These are phyloP conservation scores for Brachionus rotundiformis DNA, from an alignment of 1,140 invertebrate genomes.

Conservation along the genomic window DNA sequence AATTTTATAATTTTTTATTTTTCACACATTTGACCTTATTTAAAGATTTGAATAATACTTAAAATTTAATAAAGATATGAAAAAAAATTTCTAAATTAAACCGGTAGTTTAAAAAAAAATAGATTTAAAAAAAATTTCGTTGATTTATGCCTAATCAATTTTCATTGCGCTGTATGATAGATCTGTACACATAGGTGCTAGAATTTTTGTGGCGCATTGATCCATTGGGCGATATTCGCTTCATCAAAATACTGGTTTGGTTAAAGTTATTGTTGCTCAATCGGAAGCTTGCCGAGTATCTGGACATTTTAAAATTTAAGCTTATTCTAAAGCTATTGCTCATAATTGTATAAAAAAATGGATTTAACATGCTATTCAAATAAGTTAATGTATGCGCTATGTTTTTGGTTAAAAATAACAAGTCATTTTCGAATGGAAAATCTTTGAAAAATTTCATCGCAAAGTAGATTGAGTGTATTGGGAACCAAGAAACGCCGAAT, in stretches of 20 bases:
- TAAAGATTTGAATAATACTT: not conserved
- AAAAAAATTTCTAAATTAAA: not conserved
- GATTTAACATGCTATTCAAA: constrained; percentile 43
- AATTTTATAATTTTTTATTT: not conserved
- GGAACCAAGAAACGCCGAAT: constrained; percentile 35
- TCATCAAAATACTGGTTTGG: not conserved
- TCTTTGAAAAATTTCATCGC: constrained; percentile 21
- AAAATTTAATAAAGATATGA: not conserved
- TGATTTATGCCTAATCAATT: not conserved
- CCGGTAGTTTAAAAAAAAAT: not conserved
- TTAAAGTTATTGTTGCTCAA: not conserved
- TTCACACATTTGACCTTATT: not conserved
- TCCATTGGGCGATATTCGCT: not conserved
- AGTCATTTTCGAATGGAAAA: constrained; percentile 1
- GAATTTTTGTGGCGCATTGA: not conserved
- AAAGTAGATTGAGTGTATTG: constrained; percentile 26
- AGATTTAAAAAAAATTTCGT: not conserved
- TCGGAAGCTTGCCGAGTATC: not conserved
- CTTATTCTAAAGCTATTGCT: not conserved
- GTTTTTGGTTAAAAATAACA: not conserved
- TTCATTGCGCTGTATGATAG: not conserved
- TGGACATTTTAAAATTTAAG: not conserved
- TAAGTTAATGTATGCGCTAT: constrained; percentile 32
- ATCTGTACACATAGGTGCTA: not conserved
- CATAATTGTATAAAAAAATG: constrained; percentile 50